Percentiles rank a stretch among this genome's conserved stretches.
phyloP scores from a whole-genome alignment of 53 echinoderm and acorn worm species.

The Paelopatides confundens region DNA sequence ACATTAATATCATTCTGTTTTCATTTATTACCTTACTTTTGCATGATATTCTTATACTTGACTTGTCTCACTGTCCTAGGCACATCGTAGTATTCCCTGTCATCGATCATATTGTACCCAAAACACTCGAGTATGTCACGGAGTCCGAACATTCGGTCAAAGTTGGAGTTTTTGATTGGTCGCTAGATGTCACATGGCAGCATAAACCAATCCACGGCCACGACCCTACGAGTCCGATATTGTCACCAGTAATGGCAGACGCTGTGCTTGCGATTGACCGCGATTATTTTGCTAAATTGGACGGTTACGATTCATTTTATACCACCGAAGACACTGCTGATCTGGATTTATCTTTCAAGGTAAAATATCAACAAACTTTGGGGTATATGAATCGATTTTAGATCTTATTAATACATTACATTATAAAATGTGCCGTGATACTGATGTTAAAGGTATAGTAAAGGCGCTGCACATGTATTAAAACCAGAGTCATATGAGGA shows the following conservation, averaged over 20 bases:
- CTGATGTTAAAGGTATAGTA: no score
- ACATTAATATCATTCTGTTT: no score
- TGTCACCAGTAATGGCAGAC: conserved; percentile 25
- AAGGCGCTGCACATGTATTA: no score
- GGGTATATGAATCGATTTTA: no score
- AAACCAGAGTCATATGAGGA: no score
- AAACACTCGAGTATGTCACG: conserved; percentile 7
- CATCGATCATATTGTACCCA: conserved; percentile 21
- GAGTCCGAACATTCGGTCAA: not conserved
- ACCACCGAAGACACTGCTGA: conserved; percentile 24
- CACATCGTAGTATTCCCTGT: conserved; percentile 10
- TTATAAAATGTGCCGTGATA: no score
- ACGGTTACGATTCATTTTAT: conserved; percentile 32
- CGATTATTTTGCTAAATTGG: not conserved
- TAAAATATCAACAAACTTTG: not conserved
- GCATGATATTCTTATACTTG: no score
- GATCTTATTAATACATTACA: no score
- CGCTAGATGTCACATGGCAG: conserved; percentile 19
- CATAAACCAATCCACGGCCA: not conserved
- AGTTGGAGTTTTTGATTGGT: conserved; percentile 45
- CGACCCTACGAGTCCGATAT: conserved; percentile 30
- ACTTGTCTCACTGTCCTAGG: not conserved
- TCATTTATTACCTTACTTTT: no score
- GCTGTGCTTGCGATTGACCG: conserved; percentile 13
- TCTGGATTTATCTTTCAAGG: conserved; percentile 42